Base-by-base conservation (phyloP, 2,888 invertebrate species). In the Endotricha flammealis region DNA sequence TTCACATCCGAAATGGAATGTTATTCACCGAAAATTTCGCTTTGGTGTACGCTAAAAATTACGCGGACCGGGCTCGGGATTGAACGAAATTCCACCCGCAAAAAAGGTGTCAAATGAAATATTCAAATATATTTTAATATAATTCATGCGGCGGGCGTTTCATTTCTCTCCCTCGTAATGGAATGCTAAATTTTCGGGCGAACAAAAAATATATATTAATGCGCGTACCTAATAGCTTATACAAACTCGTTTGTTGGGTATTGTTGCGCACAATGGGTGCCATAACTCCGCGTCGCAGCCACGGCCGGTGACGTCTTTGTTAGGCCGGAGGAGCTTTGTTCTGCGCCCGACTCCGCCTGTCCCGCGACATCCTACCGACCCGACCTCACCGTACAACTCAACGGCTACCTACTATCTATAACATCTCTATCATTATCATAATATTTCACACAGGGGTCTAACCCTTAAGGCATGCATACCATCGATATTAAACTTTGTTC, bases 111-210 rank as follows among this genome's bases (percentile, higher is more conserved):
- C 86, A 86, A 86, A 86, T 86, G 86, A 86, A 86, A 86, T 86
- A 86, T 86, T 86, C 86, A 86, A 86, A 86, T 86, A 85, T 86
- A 86, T 86, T 86, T 85, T 86, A 86, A 86, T 86, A 86, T 86
- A 86, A 86, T 86, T 86, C 86, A 86, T 85, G 83, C 85, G 80
- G 85, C 86, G 82, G 82, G 85, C 83, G 82, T 86, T 86, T 83
- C 85, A 86, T 86, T 85, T 85, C 86, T 82, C 83, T 83, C 85
- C 86, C 86, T 76, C 77, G 83, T 86, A 86, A 86, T 85, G 86
- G 86, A 86, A 86, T 85, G 86, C 86, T 79, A 83, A 86, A 86
- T 86, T 85, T 85, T 85, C 81, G 77, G 83, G 81, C 74, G 79
- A 80, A 82, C 86, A 86, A 85, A 86, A 86, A 86, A 86, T 83